Percentiles rank a stretch among this genome's conserved stretches.
These are phyloP conservation scores for Cliona cf. orientalis DNA, from an alignment of 37 sponge, comb jelly and placozoan genomes.

Conservation along the genomic window DNA sequence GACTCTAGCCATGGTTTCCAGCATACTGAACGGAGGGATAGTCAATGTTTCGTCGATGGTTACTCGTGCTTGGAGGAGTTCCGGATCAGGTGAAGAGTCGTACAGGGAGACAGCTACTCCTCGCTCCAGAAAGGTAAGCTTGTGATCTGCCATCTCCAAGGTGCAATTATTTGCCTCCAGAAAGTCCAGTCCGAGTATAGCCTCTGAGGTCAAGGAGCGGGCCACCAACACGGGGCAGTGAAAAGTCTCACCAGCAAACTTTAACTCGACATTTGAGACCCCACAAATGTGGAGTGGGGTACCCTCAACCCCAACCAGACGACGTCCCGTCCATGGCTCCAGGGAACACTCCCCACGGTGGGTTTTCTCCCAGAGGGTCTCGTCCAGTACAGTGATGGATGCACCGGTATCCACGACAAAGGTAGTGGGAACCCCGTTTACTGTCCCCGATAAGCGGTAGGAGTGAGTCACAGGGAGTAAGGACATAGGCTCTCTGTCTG, in stretches of 20 bases:
- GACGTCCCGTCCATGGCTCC: background rate
- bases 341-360: background rate
- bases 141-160: constrained; percentile 1
- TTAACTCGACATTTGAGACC: background rate
- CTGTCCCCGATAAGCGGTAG: constrained; percentile 9
- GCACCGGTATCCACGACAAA: constrained; percentile 43
- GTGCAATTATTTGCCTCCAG: constrained; percentile 2
- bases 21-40: constrained; percentile 6
- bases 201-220: background rate
- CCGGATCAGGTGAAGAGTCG: background rate
- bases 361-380: constrained; percentile 22
- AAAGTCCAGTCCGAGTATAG: constrained; percentile 21
- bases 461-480: too few species aligned
- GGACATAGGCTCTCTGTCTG: too few species aligned
- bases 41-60: background rate
- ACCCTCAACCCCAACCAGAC: constrained; percentile 39
- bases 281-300: constrained; percentile 20
- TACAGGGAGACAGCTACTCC: constrained; percentile 10
- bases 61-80: background rate
- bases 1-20: constrained; percentile 14
- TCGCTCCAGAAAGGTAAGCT: background rate
- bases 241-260: background rate
- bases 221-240: background rate
- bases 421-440: constrained; percentile 4
- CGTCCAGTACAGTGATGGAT: constrained; percentile 15